Evolutionary conservation across 2,113 vertebrate genomes (phyloP), one percentile per base, ranked within the genome.

Genomic region (Clupea harengus): DNA sequence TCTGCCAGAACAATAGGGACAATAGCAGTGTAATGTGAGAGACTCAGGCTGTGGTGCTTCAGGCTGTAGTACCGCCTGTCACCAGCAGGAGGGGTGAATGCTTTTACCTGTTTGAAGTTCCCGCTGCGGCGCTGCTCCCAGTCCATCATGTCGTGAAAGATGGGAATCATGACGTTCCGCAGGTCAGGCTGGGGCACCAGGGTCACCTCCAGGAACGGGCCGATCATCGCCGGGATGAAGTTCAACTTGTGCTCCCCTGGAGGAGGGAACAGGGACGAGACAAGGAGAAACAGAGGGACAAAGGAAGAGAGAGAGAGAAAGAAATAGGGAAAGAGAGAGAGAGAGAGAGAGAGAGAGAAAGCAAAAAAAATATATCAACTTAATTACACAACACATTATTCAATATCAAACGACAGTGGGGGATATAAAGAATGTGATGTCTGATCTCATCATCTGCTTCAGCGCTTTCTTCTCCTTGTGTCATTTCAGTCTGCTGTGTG

Each of bases 91-190:
- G 82, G 88, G 60, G 64, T 81, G 25, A 32, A 8, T 0, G 11
- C 10, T n/a, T 81, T 91, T 47, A 99, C 98, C 97, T 99, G 98
- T 88, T 99, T 99, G 87, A 99, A 99, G 93, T 97, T 99, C 82
- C 98, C 98, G 18, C 97, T 99, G 85, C 97, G 95, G 44, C 98
- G 95, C 94, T 99, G 98, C 89, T 99, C 98, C 98, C 98, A 99
- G 89, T 99, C 97, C 98, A 99, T 99, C 98, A 99, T 99, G 92
- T 99, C 98, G 18, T 99, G 98, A 91, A 99, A 99, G 92, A 99
- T 99, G 49, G 98, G 98, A 93, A 99, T 99, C 98, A 99, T 99
- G 89, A 99, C 98, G 86, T 99, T 99, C 84, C 98, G 96, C 85
- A 99, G 95, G 91, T 99, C 98, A 3, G 98, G 95, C 91, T 99